phyloP scores from a whole-genome alignment of 92 coral and sea anemone species.

The Isaurus tuberculatus region DNA sequence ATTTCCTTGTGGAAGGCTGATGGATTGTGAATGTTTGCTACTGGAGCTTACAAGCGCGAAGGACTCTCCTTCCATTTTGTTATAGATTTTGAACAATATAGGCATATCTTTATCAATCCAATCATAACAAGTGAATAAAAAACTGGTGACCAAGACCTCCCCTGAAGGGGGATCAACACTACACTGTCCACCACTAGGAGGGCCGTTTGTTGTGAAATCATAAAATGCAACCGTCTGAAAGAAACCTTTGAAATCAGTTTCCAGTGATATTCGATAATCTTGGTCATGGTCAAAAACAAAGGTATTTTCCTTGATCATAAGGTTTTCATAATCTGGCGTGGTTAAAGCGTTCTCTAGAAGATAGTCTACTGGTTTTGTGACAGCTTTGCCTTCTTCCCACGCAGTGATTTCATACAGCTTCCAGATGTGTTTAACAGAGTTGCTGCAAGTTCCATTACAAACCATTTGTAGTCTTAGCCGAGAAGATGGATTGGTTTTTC shows the following conservation, averaged over 20 bases:
- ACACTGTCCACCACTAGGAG: slow-evolving; percentile 74
- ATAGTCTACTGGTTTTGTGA: slow-evolving; percentile 16
- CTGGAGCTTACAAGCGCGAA: slow-evolving; percentile 1
- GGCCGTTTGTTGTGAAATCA: slow-evolving; percentile 53
- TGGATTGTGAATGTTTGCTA: background rate
- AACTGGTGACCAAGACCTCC: slow-evolving; percentile 64
- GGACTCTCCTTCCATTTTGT: slow-evolving; percentile 37
- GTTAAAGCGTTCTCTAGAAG: slow-evolving; percentile 14
- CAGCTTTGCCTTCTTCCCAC: slow-evolving; percentile 6
- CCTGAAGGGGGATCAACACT: slow-evolving; percentile 66
- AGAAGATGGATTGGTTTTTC: slow-evolving; percentile 20
- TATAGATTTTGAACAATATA: slow-evolving; percentile 61
- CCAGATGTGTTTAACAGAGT: slow-evolving; percentile 14
- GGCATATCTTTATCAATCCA: slow-evolving; percentile 83
- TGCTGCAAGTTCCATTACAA: slow-evolving; percentile 27
- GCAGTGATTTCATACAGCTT: slow-evolving; percentile 4
- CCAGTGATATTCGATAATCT: background rate
- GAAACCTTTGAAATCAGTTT: background rate
- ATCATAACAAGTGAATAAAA: slow-evolving; percentile 63
- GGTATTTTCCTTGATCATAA: slow-evolving; percentile 23
- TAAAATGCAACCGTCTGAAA: background rate
- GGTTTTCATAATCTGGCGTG: background rate
- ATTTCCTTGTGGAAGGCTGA: slow-evolving; percentile 26
- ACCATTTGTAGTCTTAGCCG: slow-evolving; percentile 1
- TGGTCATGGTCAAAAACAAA: background rate